phyloP scores from a whole-genome alignment of 2,888 invertebrate species.

The Andrena bicolor region DNA sequence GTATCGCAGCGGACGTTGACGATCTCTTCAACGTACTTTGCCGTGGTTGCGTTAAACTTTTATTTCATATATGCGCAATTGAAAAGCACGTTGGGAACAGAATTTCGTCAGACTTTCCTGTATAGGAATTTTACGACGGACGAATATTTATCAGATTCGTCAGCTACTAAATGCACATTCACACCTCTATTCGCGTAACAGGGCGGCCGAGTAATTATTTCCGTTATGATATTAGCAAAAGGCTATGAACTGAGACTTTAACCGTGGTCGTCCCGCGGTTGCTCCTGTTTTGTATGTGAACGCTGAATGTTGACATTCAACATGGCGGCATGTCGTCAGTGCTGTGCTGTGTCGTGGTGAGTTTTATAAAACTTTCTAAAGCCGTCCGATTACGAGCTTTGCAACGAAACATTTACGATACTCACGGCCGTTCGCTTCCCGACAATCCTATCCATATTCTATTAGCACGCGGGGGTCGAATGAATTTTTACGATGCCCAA shows the following conservation, averaged over 20 bases:
- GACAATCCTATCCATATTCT: constrained; percentile 29
- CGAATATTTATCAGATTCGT: constrained; percentile 8
- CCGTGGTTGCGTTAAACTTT: constrained; percentile 10
- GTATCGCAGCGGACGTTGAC: neutral
- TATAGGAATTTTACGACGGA: constrained; percentile 17
- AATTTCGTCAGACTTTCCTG: constrained; percentile 17
- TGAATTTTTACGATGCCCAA: constrained; percentile 23
- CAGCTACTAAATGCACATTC: neutral
- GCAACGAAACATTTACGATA: constrained; percentile 34
- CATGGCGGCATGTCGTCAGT: constrained; percentile 98
- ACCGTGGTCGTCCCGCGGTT: constrained; percentile 50
- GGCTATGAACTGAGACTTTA: constrained; percentile 46
- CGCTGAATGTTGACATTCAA: constrained; percentile 91
- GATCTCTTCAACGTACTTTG: constrained; percentile 31
- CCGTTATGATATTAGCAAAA: constrained; percentile 35
- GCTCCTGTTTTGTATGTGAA: constrained; percentile 73
- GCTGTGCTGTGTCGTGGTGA: constrained; percentile 98
- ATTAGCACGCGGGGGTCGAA: neutral
- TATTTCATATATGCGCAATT: constrained; percentile 5
- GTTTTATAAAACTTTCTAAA: constrained; percentile 86
- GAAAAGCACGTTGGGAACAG: constrained; percentile 21
- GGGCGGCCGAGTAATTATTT: constrained; percentile 32
- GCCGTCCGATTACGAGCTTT: constrained; percentile 70
- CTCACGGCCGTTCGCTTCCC: constrained; percentile 4
- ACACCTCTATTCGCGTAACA: neutral